These are phyloP conservation scores for Diloba caeruleocephala DNA, from an alignment of 2,888 invertebrate genomes.

Conservation along the genomic window DNA sequence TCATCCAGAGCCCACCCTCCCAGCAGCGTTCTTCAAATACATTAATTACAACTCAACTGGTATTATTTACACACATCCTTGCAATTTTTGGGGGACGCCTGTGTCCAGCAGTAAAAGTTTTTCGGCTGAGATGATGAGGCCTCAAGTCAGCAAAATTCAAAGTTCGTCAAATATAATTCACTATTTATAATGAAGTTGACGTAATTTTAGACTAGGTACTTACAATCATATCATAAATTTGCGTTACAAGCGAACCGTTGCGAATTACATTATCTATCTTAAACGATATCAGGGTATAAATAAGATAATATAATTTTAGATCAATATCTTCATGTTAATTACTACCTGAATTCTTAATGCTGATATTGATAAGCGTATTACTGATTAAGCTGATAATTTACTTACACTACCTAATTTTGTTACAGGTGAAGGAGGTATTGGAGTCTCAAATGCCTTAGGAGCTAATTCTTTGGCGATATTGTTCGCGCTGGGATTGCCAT, in stretches of 20 bases:
- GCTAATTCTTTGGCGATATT: conserved; percentile 96
- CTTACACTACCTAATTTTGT: conserved; percentile 49
- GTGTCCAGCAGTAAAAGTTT: no score
- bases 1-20: no score
- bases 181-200: no score
- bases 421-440: conserved; percentile 95
- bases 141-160: no score
- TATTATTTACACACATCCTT: no score
- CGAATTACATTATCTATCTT: conserved; percentile 19
- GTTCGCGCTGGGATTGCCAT: conserved; percentile 94
- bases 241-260: conserved; percentile 6
- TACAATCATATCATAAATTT: not conserved
- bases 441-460: conserved; percentile 95
- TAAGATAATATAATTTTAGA: conserved; percentile 11
- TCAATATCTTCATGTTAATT: conserved; percentile 15
- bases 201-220: no score
- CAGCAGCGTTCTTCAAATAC: no score
- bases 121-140: no score
- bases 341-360: conserved; percentile 9
- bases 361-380: not conserved
- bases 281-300: conserved; percentile 15
- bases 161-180: no score
- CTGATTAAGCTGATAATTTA: conserved; percentile 2
- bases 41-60: no score
- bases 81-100: no score